Evolutionary conservation across 2,888 invertebrate species (phyloP), one percentile per base, ranked within the genome.

Genomic region (Deilephila elpenor): DNA sequence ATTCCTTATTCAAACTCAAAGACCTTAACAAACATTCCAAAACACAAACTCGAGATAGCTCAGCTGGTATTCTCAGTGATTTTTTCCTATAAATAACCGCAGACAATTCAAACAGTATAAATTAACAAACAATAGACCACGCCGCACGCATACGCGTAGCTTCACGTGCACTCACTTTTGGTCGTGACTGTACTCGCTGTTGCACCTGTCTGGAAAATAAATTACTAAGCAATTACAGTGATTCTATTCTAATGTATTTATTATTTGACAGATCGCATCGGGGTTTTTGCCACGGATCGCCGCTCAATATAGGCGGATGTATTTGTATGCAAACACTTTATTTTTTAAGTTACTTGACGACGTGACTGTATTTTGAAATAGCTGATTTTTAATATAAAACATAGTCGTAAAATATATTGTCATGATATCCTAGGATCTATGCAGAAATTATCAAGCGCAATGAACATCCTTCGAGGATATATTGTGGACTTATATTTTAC

Each of bases 201-300:
- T 67, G 67, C 67, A 67, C 67, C 67, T 67, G 67, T 67, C 67
- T 51, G 17, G 67, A 51, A 51, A 67, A 67, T 67, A 67, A 67
- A 67, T 67, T 51, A 67, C 25, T 25, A 7, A 17, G 44, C 51
- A 51, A 67, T 67, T 67, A 44, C 25, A 67, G 51, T 25, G 25
- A 56, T 44, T 51, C 20, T 11, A 67, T 67, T 67, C 25, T 25
- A 67, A 67, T 51, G 67, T 67, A n/a, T 14, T 60, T 61, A 32
- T 64, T 64, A 44, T 44, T 25, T 44, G 44, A 17, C 44, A 44
- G 44, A 25, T 67, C 44, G 20, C 25, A 51, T 25, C 14, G 64
- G 44, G 25, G 44, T 67, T 67, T 67, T 67, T 67, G 67, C 67
- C 20, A 44, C 61, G 44, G 44, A 44, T 19, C 6, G 14, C 11